These are phyloP conservation scores for Drosophila obscura DNA, from an alignment of 1,140 invertebrate genomes.

Conservation along the genomic window DNA sequence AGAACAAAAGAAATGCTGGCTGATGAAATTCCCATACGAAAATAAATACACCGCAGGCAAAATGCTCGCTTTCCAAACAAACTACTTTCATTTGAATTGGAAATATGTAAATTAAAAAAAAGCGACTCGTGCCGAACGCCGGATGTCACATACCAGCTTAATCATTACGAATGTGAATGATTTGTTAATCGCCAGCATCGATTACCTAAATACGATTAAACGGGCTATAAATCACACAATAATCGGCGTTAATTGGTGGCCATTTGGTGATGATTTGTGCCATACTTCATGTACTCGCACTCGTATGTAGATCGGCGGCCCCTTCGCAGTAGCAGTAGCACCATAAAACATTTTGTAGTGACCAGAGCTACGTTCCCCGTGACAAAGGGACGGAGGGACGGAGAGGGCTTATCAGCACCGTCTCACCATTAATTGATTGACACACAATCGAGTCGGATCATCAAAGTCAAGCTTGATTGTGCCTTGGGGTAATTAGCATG, in stretches of 20 bases:
- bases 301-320: not conserved
- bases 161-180: conserved; percentile 44
- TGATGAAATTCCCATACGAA: conserved; percentile 60
- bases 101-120: conserved; percentile 9
- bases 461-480: conserved; percentile 58
- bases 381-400: not conserved
- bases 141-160: not conserved
- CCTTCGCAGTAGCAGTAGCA: not conserved
- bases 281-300: conserved; percentile 16
- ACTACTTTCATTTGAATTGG: conserved; percentile 25
- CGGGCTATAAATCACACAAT: conserved; percentile 19
- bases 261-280: conserved; percentile 5
- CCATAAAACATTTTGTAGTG: conserved; percentile 23
- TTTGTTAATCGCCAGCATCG: conserved; percentile 26
- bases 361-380: not conserved
- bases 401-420: conserved; percentile 57
- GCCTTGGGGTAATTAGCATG: conserved; percentile 49
- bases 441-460: conserved; percentile 52
- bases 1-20: conserved; percentile 27
- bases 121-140: conserved; percentile 2
- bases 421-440: conserved; percentile 66
- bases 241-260: conserved; percentile 17
- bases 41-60: conserved; percentile 31
- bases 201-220: conserved; percentile 28
- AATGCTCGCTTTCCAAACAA: conserved; percentile 22